Evolutionary conservation across 2,113 vertebrate genomes (phyloP).

Genomic region (Mobula hypostoma): DNA sequence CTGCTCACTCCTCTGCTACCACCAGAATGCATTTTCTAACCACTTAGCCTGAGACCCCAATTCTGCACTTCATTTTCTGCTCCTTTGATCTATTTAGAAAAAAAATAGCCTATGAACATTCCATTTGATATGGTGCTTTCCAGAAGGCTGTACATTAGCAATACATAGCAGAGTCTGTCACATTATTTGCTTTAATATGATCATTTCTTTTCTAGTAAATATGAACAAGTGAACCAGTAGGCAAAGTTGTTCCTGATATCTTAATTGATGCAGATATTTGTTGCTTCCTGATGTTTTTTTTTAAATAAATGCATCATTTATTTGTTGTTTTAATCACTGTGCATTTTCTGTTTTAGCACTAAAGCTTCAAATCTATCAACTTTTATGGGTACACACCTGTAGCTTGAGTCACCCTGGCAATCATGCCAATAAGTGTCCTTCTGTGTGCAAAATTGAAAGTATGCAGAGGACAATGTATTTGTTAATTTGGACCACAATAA

Average conservation of each 20-base stretch:
- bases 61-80: conserved; percentile 15
- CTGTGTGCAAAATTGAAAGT: too few species aligned
- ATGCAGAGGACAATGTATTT: too few species aligned
- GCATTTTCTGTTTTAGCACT: too few species aligned
- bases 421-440: too few species aligned
- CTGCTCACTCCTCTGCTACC: not conserved
- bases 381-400: too few species aligned
- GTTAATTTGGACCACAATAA: too few species aligned
- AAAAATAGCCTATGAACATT: conserved; percentile 27
- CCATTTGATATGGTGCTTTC: not conserved
- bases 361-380: too few species aligned
- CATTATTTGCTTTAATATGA: not conserved
- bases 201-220: not conserved
- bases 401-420: too few species aligned
- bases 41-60: not conserved
- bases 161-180: not conserved
- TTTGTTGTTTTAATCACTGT: too few species aligned
- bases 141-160: not conserved
- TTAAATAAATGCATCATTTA: too few species aligned
- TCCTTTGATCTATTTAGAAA: conserved; percentile 27
- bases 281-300: not conserved
- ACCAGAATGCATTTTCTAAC: conserved; percentile 11
- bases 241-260: not conserved
- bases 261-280: not conserved
- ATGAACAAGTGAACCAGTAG: not conserved